These are phyloP conservation scores for Salvelinus fontinalis DNA, from an alignment of 2,113 vertebrate genomes.

Conservation along the genomic window DNA sequence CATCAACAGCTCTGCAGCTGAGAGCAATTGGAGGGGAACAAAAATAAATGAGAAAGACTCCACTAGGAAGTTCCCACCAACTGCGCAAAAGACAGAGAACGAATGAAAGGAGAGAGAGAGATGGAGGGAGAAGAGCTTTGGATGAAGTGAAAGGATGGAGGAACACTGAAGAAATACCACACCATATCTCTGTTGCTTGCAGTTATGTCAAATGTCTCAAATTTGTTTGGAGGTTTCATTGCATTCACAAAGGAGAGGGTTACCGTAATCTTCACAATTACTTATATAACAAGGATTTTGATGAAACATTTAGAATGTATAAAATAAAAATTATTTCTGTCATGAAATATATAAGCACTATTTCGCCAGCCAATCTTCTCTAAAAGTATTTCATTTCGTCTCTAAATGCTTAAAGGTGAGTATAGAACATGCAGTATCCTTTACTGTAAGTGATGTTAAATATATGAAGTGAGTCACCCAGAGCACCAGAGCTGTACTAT, in stretches of 20 bases:
- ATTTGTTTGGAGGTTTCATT: neutral
- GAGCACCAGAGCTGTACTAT: conserved; percentile 32
- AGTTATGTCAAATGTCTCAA: too few relatives aligned
- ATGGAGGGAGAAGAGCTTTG: conserved; percentile 36
- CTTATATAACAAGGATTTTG: neutral
- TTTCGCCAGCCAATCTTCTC: too few relatives aligned
- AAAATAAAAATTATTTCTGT: too few relatives aligned
- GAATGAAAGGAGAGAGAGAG: conserved; percentile 19
- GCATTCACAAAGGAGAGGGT: neutral
- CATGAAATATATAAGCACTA: too few relatives aligned
- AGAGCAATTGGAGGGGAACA: conserved; percentile 71
- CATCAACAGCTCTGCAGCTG: conserved; percentile 63
- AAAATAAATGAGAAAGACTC: conserved; percentile 69
- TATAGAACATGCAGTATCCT: neutral
- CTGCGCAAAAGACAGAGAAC: conserved; percentile 55
- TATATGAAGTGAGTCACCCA: neutral
- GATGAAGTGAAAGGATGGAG: conserved; percentile 24
- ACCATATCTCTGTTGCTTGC: too few relatives aligned
- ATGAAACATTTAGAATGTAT: too few relatives aligned
- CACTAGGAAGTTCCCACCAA: conserved; percentile 66
- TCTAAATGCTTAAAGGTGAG: neutral
- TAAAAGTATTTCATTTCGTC: too few relatives aligned
- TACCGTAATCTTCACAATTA: neutral
- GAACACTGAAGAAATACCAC: conserved; percentile 19
- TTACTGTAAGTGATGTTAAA: neutral